Evolutionary conservation across 2,113 vertebrate species (phyloP).

Genomic region (Lepidothrix coronata): DNA sequence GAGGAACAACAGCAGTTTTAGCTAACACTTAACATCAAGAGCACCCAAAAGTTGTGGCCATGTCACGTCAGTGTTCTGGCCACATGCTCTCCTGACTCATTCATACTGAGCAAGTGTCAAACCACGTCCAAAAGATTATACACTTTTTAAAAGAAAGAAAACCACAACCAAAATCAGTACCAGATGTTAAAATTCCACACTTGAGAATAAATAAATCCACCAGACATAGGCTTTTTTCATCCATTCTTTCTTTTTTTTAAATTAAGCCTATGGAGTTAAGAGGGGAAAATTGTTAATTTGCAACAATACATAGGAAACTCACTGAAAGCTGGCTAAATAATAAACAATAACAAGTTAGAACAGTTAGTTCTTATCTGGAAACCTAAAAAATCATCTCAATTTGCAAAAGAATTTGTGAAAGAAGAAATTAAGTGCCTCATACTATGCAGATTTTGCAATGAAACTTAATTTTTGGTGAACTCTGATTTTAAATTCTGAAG

Average conservation of each 20-base stretch:
- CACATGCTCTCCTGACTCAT: constrained; percentile 5
- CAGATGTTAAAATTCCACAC: constrained; percentile 16
- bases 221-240: background rate
- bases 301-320: background rate
- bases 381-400: background rate
- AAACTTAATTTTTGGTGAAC: background rate
- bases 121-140: constrained; percentile 25
- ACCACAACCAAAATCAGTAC: constrained; percentile 30
- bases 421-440: background rate
- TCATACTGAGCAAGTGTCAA: constrained; percentile 47
- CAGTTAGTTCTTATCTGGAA: background rate
- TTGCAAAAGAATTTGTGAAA: background rate
- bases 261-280: constrained; percentile 6
- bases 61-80: constrained; percentile 8
- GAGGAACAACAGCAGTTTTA: constrained; percentile 1
- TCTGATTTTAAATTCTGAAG: background rate
- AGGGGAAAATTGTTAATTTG: background rate
- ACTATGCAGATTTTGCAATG: background rate
- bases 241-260: background rate
- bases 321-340: background rate
- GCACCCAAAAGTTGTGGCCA: constrained; percentile 2
- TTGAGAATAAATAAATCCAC: constrained; percentile 29
- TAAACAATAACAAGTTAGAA: background rate
- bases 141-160: constrained; percentile 34
- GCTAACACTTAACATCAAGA: constrained; percentile 10